Percentiles rank a stretch among this genome's conserved stretches.
Evolutionary conservation across 2,888 invertebrate genomes (phyloP).

Genomic region (Ectemnius lituratus): DNA sequence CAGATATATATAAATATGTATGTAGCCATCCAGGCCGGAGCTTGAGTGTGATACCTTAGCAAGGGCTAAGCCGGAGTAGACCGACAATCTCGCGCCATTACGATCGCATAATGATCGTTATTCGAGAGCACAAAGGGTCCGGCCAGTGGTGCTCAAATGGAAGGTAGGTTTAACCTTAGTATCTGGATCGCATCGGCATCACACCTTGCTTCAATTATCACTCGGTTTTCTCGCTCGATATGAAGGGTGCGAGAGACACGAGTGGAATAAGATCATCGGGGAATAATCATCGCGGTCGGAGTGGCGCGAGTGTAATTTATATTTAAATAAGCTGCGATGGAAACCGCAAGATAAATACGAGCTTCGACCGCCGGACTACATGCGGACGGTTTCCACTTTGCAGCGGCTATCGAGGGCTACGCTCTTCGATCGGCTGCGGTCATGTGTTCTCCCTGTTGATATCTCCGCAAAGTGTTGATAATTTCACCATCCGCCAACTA

Average conservation of each 20-base stretch:
- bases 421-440: conserved; percentile 68
- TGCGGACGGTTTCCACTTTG: conserved; percentile 56
- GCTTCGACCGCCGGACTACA: conserved; percentile 54
- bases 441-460: conserved; percentile 15
- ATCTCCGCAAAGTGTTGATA: too few relatives aligned
- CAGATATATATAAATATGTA: conserved; percentile 1
- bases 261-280: conserved; percentile 35
- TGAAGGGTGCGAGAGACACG: conserved; percentile 32
- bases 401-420: neutral
- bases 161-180: conserved; percentile 29
- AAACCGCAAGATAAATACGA: conserved; percentile 76
- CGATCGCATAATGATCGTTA: conserved; percentile 73
- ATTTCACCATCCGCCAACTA: too few relatives aligned
- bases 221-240: conserved; percentile 11
- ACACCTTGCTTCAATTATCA: conserved; percentile 59
- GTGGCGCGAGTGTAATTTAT: conserved; percentile 68
- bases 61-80: conserved; percentile 56
- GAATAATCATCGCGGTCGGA: conserved; percentile 44
- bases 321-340: conserved; percentile 75
- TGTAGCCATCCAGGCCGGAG: neutral
- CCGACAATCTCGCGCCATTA: conserved; percentile 72
- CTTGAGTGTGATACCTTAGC: conserved; percentile 54
- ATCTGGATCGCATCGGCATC: conserved; percentile 39
- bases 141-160: conserved; percentile 63
- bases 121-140: conserved; percentile 66